phyloP scores from a whole-genome alignment of 2,797 vertebrate genomes.

The Nyctalus aviator region DNA sequence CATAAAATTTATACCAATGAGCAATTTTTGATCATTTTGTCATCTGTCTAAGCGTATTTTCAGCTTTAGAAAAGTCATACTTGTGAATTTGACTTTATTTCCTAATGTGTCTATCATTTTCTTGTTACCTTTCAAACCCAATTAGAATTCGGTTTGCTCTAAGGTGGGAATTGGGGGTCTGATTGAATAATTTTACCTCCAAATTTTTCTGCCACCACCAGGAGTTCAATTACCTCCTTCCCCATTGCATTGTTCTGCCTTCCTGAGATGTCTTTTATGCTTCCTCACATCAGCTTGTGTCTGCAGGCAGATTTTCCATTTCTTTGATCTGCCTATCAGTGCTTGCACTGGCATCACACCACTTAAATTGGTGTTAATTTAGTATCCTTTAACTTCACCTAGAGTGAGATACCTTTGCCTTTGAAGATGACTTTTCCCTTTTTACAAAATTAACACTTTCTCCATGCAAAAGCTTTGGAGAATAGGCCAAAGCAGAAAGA shows the following conservation, averaged over 20 bases:
- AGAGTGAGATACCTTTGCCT: slow-evolving; percentile 48
- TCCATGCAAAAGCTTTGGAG: slow-evolving; percentile 25
- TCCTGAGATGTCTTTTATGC: neutral
- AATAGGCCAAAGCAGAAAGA: neutral
- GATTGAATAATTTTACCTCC: neutral
- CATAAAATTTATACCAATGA: neutral
- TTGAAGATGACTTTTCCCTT: slow-evolving; percentile 62
- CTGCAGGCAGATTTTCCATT: neutral
- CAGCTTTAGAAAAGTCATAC: neutral
- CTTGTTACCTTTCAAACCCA: neutral
- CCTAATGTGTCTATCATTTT: neutral
- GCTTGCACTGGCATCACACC: neutral
- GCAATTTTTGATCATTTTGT: neutral
- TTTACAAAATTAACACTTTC: slow-evolving; percentile 65
- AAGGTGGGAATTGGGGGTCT: neutral
- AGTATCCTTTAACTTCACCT: neutral
- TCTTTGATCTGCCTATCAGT: slow-evolving; percentile 54
- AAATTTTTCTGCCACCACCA: neutral
- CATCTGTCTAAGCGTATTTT: slow-evolving; percentile 31
- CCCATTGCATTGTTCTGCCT: neutral
- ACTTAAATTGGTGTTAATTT: slow-evolving; percentile 71
- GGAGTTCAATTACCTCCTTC: neutral
- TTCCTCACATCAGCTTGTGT: neutral
- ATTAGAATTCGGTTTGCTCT: neutral
- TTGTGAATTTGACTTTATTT: slow-evolving; percentile 8